Evolutionary conservation across 2,797 vertebrate genomes (phyloP).

Genomic region (Malacoraja senta): DNA sequence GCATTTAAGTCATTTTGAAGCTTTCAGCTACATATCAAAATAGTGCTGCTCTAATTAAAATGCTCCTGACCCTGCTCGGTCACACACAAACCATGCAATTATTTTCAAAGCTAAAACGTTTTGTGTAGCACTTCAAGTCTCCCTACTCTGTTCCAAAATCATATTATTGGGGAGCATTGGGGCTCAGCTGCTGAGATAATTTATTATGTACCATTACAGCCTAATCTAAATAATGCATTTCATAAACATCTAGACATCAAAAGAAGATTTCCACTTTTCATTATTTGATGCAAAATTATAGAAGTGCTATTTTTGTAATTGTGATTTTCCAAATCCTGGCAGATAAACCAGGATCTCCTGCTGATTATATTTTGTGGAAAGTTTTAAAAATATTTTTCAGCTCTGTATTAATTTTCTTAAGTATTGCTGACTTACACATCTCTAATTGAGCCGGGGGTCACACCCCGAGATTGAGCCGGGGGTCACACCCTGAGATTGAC

Average conservation of each 20-base stretch:
- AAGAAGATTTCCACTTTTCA: background rate
- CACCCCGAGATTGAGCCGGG: too few species aligned
- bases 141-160: background rate
- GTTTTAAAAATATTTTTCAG: background rate
- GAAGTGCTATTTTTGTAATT: background rate
- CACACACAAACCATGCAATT: background rate
- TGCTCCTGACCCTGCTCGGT: background rate
- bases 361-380: background rate
- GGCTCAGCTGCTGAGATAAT: background rate
- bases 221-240: background rate
- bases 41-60: background rate
- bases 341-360: background rate
- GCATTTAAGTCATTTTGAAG: background rate
- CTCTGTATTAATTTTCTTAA: background rate
- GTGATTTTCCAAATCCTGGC: background rate
- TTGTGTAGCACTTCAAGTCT: background rate
- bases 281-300: background rate
- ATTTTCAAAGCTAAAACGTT: constrained; percentile 23
- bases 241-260: background rate
- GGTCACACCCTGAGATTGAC: background rate
- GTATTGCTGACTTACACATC: background rate
- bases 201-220: background rate
- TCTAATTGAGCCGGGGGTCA: too few species aligned
- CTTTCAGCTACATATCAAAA: background rate
- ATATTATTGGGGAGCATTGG: background rate